These are phyloP conservation scores for Papilio helenus DNA, from an alignment of 1,140 invertebrate species.

Conservation along the genomic window DNA sequence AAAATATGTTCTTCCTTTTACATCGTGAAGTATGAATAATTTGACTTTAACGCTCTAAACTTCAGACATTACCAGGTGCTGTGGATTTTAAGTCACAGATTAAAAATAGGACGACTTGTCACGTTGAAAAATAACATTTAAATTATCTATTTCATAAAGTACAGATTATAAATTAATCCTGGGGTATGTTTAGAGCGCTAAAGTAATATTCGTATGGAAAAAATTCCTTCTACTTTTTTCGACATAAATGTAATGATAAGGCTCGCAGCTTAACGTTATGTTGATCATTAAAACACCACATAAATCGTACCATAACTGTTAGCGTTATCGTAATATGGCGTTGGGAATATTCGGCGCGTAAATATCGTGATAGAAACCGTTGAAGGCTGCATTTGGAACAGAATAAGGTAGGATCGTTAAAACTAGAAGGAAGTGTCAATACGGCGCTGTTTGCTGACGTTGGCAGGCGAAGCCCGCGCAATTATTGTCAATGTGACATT, in stretches of 20 bases:
- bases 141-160: background rate
- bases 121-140: background rate
- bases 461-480: conserved; percentile 36
- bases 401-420: conserved; percentile 41
- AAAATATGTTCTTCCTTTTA: conserved; percentile 47
- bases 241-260: conserved; percentile 41
- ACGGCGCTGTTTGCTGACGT: conserved; percentile 12
- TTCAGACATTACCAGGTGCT: background rate
- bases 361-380: conserved; percentile 29
- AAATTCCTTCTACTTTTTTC: conserved; percentile 41
- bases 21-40: conserved; percentile 15
- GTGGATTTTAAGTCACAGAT: background rate
- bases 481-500: conserved; percentile 57
- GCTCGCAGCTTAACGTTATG: conserved; percentile 40
- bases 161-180: no score
- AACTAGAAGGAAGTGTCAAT: conserved; percentile 27
- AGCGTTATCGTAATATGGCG: background rate
- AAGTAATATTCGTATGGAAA: conserved; percentile 11
- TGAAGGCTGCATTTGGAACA: conserved; percentile 38
- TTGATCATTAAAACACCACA: conserved; percentile 23
- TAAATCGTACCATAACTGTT: conserved; percentile 23
- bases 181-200: background rate
- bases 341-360: conserved; percentile 4
- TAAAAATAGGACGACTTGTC: no score
- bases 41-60: conserved; percentile 3